Evolutionary conservation across 2,113 vertebrate species (phyloP).

Genomic region (Rhinichthys klamathensis): DNA sequence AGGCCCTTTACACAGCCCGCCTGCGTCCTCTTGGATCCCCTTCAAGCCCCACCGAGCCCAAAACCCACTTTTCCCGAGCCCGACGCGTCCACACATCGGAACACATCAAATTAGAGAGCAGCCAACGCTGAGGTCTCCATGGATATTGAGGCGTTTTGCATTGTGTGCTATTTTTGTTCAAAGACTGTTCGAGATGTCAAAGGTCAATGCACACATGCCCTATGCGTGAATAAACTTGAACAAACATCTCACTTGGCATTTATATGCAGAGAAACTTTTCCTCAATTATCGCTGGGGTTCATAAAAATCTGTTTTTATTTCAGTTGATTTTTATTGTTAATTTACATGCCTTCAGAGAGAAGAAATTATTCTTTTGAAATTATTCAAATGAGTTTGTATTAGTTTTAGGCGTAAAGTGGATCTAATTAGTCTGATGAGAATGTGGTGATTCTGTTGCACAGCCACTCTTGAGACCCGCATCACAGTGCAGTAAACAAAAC

Average conservation of each 20-base stretch:
- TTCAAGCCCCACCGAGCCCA: slow-evolving; percentile 70
- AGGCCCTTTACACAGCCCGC: slow-evolving; percentile 60
- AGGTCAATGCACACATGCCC: slow-evolving; percentile 15
- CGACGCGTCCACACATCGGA: slow-evolving; percentile 29
- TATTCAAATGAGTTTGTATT: slow-evolving; percentile 47
- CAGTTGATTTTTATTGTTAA: slow-evolving; percentile 31
- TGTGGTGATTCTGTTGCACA: slow-evolving; percentile 15
- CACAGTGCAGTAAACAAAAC: slow-evolving; percentile 54
- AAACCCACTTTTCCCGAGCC: neutral
- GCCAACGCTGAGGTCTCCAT: slow-evolving; percentile 1
- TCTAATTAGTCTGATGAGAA: slow-evolving; percentile 47
- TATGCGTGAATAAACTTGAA: neutral
- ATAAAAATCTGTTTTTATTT: slow-evolving; percentile 17
- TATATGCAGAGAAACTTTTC: neutral
- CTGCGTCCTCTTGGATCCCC: slow-evolving; percentile 68
- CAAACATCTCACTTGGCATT: neutral
- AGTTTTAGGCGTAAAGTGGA: slow-evolving; percentile 22
- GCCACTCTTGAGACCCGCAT: slow-evolving; percentile 17
- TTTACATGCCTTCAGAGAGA: slow-evolving; percentile 16
- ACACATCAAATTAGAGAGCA: slow-evolving; percentile 41
- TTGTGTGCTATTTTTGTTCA: neutral
- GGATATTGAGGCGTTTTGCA: neutral
- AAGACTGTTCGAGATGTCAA: neutral
- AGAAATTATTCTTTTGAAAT: slow-evolving; percentile 18
- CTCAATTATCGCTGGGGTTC: neutral